These are phyloP conservation scores for Leucophenga varia DNA, from an alignment of 1,140 invertebrate genomes.

Conservation along the genomic window DNA sequence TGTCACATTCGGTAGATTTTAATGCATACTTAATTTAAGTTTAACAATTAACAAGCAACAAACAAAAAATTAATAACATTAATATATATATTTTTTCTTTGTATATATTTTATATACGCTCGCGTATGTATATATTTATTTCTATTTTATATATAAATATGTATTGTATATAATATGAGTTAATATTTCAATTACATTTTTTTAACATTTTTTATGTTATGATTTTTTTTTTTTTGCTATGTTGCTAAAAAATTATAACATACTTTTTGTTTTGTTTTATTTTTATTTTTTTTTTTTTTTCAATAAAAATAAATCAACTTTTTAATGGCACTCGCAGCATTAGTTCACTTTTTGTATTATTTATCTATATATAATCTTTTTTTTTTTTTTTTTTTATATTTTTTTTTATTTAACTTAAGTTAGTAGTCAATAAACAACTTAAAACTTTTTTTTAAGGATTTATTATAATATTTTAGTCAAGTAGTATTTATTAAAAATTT, in stretches of 20 bases:
- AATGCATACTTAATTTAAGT: not conserved
- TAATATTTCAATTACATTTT: too few relatives aligned
- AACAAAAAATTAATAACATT: conserved; percentile 7
- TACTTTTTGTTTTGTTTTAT: not conserved
- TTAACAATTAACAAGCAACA: conserved; percentile 40
- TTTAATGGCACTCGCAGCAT: conserved; percentile 52
- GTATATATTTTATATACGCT: too few relatives aligned
- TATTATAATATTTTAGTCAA: not conserved
- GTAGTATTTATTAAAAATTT: not conserved
- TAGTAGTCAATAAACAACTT: conserved; percentile 12
- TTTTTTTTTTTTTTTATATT: conserved; percentile 9
- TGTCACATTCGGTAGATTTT: too few relatives aligned
- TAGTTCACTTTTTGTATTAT: conserved; percentile 24
- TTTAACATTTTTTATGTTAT: too few relatives aligned
- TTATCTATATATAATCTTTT: conserved; percentile 13
- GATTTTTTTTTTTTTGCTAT: too few relatives aligned
- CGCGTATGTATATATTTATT: conserved; percentile 12
- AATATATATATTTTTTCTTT: conserved; percentile 13
- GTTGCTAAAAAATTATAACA: too few relatives aligned
- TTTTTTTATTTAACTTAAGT: conserved; percentile 19
- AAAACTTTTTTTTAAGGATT: conserved; percentile 8
- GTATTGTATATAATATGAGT: not conserved
- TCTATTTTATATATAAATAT: conserved; percentile 3
- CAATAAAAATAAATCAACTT: conserved; percentile 34
- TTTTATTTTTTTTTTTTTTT: conserved; percentile 7